These are phyloP conservation scores for Myrmophylax atrothorax DNA, from an alignment of 2,113 vertebrate species.

Conservation along the genomic window DNA sequence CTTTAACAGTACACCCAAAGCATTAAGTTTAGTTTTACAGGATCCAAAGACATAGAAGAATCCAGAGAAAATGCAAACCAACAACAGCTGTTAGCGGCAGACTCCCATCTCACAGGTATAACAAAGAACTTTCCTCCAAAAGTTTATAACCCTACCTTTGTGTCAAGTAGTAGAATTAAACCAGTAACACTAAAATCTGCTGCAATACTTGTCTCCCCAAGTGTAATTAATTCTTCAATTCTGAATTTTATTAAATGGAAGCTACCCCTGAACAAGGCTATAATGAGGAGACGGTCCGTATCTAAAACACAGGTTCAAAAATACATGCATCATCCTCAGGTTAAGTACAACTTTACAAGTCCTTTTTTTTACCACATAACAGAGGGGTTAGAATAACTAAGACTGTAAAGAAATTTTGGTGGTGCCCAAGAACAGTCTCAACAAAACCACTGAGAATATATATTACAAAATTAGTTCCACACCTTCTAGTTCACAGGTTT, in stretches of 20 bases:
- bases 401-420: background rate
- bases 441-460: constrained; percentile 10
- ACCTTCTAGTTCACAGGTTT: background rate
- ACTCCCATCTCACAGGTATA: background rate
- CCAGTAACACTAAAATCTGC: background rate
- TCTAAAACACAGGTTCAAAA: background rate
- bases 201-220: background rate
- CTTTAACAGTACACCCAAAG: background rate
- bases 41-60: background rate
- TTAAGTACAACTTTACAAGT: background rate
- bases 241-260: background rate
- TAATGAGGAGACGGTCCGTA: background rate
- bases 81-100: background rate
- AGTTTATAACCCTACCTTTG: background rate
- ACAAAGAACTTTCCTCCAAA: background rate
- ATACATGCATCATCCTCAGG: background rate
- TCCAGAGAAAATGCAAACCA: background rate
- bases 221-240: background rate
- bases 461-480: constrained; percentile 35
- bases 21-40: background rate
- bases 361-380: background rate
- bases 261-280: background rate
- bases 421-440: background rate
- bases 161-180: background rate
- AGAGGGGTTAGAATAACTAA: background rate